phyloP scores from a whole-genome alignment of 2,113 vertebrate genomes.

The Nerophis ophidion region DNA sequence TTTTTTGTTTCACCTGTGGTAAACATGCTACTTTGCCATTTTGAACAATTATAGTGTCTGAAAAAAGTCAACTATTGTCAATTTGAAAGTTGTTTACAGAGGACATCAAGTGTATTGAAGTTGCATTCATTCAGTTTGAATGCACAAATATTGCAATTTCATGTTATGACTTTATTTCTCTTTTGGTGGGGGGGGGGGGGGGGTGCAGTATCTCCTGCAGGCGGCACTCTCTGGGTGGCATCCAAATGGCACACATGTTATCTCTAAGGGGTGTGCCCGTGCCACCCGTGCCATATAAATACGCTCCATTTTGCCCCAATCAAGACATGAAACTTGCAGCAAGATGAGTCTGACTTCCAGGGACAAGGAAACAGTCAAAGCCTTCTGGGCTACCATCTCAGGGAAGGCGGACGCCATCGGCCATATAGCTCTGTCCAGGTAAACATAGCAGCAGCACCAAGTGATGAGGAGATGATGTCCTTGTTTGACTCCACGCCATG shows the following conservation, averaged over 20 bases:
- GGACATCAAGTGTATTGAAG: no score
- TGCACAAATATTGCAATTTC: no score
- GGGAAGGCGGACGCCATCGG: slow-evolving; percentile 32
- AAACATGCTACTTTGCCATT: no score
- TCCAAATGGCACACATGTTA: neutral
- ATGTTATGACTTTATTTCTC: no score
- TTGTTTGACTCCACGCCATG: neutral
- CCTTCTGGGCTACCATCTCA: slow-evolving; percentile 56
- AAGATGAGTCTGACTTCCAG: slow-evolving; percentile 60
- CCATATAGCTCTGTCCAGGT: slow-evolving; percentile 73
- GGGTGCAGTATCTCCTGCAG: neutral
- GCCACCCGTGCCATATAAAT: neutral
- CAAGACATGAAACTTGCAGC: neutral
- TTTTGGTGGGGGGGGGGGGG: no score
- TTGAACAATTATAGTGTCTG: no score
- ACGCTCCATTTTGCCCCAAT: neutral
- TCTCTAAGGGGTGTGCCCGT: neutral
- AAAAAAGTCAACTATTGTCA: no score
- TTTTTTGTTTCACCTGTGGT: no score
- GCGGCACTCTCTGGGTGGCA: neutral
- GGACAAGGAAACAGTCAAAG: slow-evolving; percentile 65
- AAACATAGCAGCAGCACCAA: neutral
- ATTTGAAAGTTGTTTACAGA: no score
- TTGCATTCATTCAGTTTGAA: no score
- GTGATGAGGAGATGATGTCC: neutral